A percentile compares a stretch with the other conserved stretches of the same genome.
Evolutionary conservation across 2,113 vertebrate genomes (phyloP).

Genomic region (Apodemus speciosus): DNA sequence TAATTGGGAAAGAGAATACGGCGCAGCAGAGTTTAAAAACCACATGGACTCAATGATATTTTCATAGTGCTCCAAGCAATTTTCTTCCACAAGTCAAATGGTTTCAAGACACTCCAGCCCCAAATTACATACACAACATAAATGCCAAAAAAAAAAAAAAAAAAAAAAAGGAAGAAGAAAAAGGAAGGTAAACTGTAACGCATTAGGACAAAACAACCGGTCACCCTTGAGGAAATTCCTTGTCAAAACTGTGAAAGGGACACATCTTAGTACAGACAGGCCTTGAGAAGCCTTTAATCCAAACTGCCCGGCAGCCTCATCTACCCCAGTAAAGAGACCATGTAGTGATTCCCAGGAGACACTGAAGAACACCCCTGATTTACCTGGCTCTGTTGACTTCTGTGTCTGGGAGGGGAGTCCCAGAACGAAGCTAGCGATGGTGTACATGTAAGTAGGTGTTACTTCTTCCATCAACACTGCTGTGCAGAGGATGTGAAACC

Average conservation of each 20-base stretch:
- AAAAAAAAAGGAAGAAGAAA: background rate
- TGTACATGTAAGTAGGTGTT: background rate
- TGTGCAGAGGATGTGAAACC: fast-evolving
- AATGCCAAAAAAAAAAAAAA: conserved; percentile 67
- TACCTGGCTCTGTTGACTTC: conserved; percentile 31
- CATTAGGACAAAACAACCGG: conserved; percentile 79
- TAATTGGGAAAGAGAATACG: conserved; percentile 90
- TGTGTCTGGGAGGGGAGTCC: too few relatives aligned
- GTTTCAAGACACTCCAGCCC: conserved; percentile 86
- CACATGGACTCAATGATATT: conserved; percentile 92
- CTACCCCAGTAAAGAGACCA: background rate
- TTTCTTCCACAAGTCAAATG: conserved; percentile 88
- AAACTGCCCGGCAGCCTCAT: background rate
- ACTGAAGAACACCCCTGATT: background rate
- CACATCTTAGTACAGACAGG: conserved; percentile 48
- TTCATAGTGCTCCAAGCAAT: conserved; percentile 94
- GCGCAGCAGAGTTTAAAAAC: conserved; percentile 90
- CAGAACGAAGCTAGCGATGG: fast-evolving
- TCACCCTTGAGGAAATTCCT: conserved; percentile 80
- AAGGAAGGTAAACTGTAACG: conserved; percentile 71
- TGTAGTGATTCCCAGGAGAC: background rate
- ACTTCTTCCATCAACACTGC: background rate
- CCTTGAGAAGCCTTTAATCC: conserved; percentile 33
- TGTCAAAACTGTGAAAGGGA: conserved; percentile 78
- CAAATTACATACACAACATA: conserved; percentile 82